Conservation (phyloP, 2,113 vertebrate genomes). For the Hipposideros armiger region DNA sequence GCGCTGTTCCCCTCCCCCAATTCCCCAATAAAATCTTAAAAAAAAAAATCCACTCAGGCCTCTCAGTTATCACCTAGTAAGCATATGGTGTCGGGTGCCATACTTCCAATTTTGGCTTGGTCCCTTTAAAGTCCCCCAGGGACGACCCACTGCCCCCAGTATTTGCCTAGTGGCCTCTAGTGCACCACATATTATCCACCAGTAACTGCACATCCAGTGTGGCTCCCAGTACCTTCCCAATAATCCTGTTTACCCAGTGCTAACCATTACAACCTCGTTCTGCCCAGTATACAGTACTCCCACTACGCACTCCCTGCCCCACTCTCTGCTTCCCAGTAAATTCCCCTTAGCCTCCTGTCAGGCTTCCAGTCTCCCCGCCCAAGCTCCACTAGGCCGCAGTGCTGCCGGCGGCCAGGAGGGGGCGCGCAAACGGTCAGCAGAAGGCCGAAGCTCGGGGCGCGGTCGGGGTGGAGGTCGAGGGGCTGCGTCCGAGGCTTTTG, state of each 20-base stretch:
- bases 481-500: neutral
- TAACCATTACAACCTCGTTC: neutral
- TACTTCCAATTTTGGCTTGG: neutral
- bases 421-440: constrained; percentile 34
- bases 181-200: neutral
- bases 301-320: neutral
- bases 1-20: too few species aligned
- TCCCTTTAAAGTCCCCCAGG: neutral
- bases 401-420: constrained; percentile 61
- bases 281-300: neutral
- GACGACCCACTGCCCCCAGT: neutral
- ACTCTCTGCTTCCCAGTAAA: neutral
- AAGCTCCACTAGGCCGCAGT: neutral
- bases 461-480: constrained; percentile 29
- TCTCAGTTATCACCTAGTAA: neutral
- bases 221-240: neutral
- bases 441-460: constrained; percentile 30
- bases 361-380: neutral
- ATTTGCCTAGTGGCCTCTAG: neutral
- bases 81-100: too few species aligned
- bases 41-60: neutral
- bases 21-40: too few species aligned
- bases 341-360: neutral
- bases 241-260: neutral
- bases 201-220: neutral